These are phyloP conservation scores for Melitaea athalia DNA, from an alignment of 2,888 invertebrate species.

Conservation along the genomic window DNA sequence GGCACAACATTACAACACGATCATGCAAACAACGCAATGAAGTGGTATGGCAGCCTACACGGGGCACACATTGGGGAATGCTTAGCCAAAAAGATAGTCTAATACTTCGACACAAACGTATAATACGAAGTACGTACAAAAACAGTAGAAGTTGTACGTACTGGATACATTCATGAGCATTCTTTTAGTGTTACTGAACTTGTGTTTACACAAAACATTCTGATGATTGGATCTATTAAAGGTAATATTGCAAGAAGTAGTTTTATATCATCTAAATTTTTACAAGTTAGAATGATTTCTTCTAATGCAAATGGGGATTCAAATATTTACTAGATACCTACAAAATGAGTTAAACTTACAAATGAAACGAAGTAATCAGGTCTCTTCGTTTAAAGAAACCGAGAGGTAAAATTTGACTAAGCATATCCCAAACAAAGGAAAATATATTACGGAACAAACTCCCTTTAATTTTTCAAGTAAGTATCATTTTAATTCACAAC, in stretches of 20 bases:
- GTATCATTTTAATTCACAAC: background rate
- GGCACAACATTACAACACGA: conserved; percentile 84
- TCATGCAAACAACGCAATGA: conserved; percentile 75
- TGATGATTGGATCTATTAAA: background rate
- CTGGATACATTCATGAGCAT: background rate
- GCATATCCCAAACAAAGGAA: conserved; percentile 46
- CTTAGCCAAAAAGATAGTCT: conserved; percentile 50
- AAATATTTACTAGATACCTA: background rate
- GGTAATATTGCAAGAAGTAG: background rate
- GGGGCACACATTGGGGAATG: conserved; percentile 47
- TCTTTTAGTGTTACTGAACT: background rate
- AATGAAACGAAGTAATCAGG: no score
- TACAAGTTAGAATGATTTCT: no score
- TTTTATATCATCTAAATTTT: background rate
- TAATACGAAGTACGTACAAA: background rate
- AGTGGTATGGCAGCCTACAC: conserved; percentile 55
- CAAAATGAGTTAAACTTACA: background rate
- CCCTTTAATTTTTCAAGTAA: conserved; percentile 9
- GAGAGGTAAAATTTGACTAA: conserved; percentile 44
- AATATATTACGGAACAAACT: conserved; percentile 29
- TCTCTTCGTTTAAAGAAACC: background rate
- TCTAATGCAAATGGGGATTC: background rate
- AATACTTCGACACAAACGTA: background rate
- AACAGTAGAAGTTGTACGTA: background rate
- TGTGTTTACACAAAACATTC: background rate